Evolutionary conservation across 2,888 invertebrate genomes (phyloP), one percentile per base, ranked within the genome.

Genomic region (Philereme transversata): DNA sequence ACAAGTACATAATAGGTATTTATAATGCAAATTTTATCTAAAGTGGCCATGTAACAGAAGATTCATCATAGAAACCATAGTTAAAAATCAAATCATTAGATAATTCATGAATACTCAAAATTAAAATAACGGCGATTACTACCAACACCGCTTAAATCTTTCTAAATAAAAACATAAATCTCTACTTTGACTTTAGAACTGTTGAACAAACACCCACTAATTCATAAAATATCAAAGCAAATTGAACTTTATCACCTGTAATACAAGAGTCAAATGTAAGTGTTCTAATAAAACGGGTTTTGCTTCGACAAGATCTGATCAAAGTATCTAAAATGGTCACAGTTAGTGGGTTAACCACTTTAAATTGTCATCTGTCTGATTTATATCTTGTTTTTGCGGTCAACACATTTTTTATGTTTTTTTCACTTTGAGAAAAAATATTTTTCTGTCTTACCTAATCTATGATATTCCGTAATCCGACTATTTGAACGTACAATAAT

Each of bases 341-440:
- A 91, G 92, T 88, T 91, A 92, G 89, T 93, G 90, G 93, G 92
- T 91, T 91, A 90, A 90, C 93, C 93, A 93, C 92, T 93, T 93
- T 89, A 92, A 93, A 93, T 92, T 93, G 92, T 93, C 93, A 93
- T 93, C 91, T 86, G 85, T 82, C 87, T 93, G 93, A 93, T 93
- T 93, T 92, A 93, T 93, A 91, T 92, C 86, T 84, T 89, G 88
- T 88, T 87, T 87, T 88, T 87, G 90, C 86, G 86, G 85, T 82
- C 83, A 88, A 87, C 87, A 87, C 84, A 87, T 89, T 88, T 90
- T 88, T 87, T 88, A 79, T 77, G 74, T 77, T 81, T 75, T 75
- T 76, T 76, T 73, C 71, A 71, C 71, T 75, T 71, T 68, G 67
- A 72, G 60, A 51, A 60, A 60, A 64, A 57, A 55, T 41, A 51